Percentiles rank a stretch among this genome's conserved stretches.
These are phyloP conservation scores for Aotus griseimembra DNA, from an alignment of 2,797 vertebrate species.

Conservation along the genomic window DNA sequence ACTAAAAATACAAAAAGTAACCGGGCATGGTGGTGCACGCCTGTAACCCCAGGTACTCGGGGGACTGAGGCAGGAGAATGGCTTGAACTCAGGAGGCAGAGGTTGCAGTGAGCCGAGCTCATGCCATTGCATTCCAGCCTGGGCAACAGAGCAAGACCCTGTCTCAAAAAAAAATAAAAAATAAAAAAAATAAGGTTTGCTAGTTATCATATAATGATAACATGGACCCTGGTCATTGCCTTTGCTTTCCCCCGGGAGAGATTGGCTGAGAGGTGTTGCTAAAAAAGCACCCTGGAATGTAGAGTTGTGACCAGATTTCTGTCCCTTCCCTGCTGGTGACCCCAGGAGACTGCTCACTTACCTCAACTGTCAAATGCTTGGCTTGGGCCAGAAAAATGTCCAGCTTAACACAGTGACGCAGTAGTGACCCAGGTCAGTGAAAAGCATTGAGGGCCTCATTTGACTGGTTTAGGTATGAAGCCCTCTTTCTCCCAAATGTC, in stretches of 20 bases:
- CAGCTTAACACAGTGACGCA: not conserved
- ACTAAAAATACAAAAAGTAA: too few species aligned
- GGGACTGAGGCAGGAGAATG: too few species aligned
- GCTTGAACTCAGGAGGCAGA: too few species aligned
- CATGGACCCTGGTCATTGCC: not conserved
- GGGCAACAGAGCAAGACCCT: too few species aligned
- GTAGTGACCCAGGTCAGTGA: not conserved
- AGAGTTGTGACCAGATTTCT: not conserved
- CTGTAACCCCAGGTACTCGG: too few species aligned
- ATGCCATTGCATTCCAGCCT: too few species aligned
- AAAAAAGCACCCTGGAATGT: not conserved
- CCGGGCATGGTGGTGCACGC: accelerated
- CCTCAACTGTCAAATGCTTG: not conserved
- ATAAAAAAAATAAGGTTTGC: not conserved
- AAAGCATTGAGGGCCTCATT: not conserved
- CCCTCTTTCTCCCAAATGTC: not conserved
- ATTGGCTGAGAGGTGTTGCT: not conserved
- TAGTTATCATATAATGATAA: not conserved
- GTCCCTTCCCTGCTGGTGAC: not conserved
- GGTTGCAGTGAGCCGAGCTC: too few species aligned
- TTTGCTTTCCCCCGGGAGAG: too few species aligned
- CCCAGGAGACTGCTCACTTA: not conserved
- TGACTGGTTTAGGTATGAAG: not conserved
- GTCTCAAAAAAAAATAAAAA: too few species aligned
- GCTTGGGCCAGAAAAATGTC: not conserved